Evolutionary conservation across 2,888 invertebrate genomes (phyloP).

Genomic region (Agriopis marginaria): DNA sequence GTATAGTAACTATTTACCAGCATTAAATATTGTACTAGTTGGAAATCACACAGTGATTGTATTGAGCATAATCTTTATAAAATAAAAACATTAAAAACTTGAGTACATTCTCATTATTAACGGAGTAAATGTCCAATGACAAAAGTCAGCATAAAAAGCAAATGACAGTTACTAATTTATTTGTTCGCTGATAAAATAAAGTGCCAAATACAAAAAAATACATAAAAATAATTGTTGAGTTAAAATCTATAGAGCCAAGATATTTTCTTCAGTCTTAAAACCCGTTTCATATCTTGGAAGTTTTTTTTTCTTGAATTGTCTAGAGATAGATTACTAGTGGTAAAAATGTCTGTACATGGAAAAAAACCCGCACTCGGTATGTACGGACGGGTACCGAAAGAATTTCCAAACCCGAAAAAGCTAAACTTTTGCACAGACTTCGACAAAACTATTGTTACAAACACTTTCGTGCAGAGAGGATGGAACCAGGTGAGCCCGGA

Average conservation of each 20-base stretch:
- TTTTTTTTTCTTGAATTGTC: not conserved
- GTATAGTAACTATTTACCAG: not conserved
- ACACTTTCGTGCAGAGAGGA: slow-evolving; percentile 60
- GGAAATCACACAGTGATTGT: not conserved
- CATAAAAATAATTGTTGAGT: slow-evolving; percentile 7
- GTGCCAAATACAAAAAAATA: slow-evolving; percentile 16
- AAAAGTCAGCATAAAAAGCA: not conserved
- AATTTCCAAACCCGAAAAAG: slow-evolving; percentile 87
- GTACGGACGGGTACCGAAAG: slow-evolving; percentile 43
- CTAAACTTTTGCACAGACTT: slow-evolving; percentile 65
- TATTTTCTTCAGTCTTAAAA: not conserved
- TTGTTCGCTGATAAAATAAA: slow-evolving; percentile 8
- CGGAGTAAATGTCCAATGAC: not conserved
- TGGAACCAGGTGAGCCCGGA: slow-evolving; percentile 94
- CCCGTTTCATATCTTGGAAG: not conserved
- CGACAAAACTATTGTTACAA: slow-evolving; percentile 64
- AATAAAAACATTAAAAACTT: not conserved
- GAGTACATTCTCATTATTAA: not conserved
- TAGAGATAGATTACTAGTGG: too few relatives aligned
- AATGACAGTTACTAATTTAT: not conserved
- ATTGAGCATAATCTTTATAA: not conserved
- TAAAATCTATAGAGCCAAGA: slow-evolving; percentile 17
- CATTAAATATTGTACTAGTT: not conserved
- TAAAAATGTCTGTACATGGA: slow-evolving; percentile 28
- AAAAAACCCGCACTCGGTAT: slow-evolving; percentile 89